A percentile compares a stretch with the other conserved stretches of the same genome.
These are phyloP conservation scores for Porites divaricata DNA, from an alignment of 92 coral and sea anemone species.

Conservation along the genomic window DNA sequence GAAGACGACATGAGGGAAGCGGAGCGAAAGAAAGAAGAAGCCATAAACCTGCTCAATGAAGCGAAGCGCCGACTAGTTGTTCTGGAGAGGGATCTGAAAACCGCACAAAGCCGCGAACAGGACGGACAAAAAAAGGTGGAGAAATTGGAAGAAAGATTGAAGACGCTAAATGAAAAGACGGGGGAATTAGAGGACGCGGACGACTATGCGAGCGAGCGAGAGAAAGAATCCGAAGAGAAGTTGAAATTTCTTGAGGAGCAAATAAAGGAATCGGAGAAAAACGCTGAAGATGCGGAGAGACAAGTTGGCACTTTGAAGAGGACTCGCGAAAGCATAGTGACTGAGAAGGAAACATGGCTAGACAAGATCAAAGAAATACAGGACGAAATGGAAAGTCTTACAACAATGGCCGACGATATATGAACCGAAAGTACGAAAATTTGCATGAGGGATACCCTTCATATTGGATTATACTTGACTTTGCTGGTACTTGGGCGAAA, in stretches of 20 bases:
- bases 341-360: slow-evolving; percentile 42
- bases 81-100: slow-evolving; percentile 63
- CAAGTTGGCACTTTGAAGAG: slow-evolving; percentile 60
- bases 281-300: slow-evolving; percentile 81
- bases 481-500: slow-evolving; percentile 31
- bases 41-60: slow-evolving; percentile 58
- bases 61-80: slow-evolving; percentile 73
- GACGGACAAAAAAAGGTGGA: not conserved
- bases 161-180: slow-evolving; percentile 48
- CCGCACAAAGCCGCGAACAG: slow-evolving; percentile 53
- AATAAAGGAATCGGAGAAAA: slow-evolving; percentile 60
- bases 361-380: slow-evolving; percentile 31
- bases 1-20: slow-evolving; percentile 72
- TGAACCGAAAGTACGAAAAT: not conserved
- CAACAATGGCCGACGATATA: slow-evolving; percentile 48
- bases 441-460: slow-evolving; percentile 4
- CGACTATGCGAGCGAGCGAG: slow-evolving; percentile 81
- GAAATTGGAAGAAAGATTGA: slow-evolving; percentile 25
- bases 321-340: slow-evolving; percentile 27
- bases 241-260: slow-evolving; percentile 69
- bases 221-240: slow-evolving; percentile 78
- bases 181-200: slow-evolving; percentile 75
- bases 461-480: not conserved
- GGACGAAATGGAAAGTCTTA: slow-evolving; percentile 54
- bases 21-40: slow-evolving; percentile 58